Percentiles rank a stretch among this genome's conserved stretches.
Conservation (phyloP, 1,140 invertebrate species). For the Batillaria attramentaria region DNA sequence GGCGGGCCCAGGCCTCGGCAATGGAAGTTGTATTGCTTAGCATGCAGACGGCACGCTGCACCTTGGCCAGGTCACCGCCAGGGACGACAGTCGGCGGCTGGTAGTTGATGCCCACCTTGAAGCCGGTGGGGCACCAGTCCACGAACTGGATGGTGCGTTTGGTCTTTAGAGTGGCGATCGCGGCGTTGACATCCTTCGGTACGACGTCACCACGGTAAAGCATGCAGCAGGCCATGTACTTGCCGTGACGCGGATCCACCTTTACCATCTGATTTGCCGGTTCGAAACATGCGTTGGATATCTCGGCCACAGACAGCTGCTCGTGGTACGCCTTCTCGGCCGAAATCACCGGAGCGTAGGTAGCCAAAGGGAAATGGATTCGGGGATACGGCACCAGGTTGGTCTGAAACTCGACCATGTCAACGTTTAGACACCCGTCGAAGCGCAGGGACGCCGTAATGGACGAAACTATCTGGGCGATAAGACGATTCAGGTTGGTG, state of each 20-base stretch:
- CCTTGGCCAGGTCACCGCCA: constrained; percentile 14
- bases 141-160: constrained; percentile 11
- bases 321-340: too few species aligned
- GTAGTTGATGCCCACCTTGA: constrained; percentile 16
- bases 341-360: too few species aligned
- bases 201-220: too few species aligned
- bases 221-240: too few species aligned
- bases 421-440: neutral
- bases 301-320: constrained; percentile 79
- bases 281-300: constrained; percentile 83
- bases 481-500: constrained; percentile 77
- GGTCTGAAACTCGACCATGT: neutral
- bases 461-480: constrained; percentile 74
- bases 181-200: too few species aligned
- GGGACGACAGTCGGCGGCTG: constrained; percentile 1
- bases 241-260: constrained; percentile 85
- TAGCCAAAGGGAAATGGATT: too few species aligned
- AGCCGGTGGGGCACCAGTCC: too few species aligned
- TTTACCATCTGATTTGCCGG: constrained; percentile 94
- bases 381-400: constrained; percentile 2
- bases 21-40: constrained; percentile 1
- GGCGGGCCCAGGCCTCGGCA: constrained; percentile 12
- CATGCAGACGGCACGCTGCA: constrained; percentile 17
- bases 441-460: too few species aligned
- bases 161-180: constrained; percentile 2